Base-by-base conservation (phyloP, 2,888 invertebrate genomes). In the Drosophila siamana region DNA sequence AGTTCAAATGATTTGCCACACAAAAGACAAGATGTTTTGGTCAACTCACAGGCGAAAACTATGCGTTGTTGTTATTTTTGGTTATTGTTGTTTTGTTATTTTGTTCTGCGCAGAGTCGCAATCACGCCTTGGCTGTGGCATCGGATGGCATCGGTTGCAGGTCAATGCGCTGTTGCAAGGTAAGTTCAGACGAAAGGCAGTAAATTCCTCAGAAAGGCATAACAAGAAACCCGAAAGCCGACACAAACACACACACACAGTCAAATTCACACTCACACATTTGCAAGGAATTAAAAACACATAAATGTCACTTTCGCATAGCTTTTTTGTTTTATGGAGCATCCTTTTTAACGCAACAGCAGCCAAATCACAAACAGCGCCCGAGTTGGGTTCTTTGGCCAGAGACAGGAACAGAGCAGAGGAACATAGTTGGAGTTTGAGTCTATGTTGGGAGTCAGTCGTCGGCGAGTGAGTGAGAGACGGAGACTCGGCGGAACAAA, bases 261-360 rank as follows among this genome's bases (percentile, higher is more conserved):
- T 11, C 9, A 28, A 30, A 57, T 15, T 43, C 15, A 63, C 6
- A 8, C 16, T 16, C 19, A 62, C 40, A 44, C 15, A 56, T 38
- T n/a, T 22, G 38, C 41, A 67, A 76, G 78, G 84, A 82, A 84
- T 84, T 87, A 84, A 84, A 87, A 87, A 78, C 85, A 87, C 82
- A 87, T 84, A 87, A 85, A 85, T 87, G 86, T 87, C 84, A 85
- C 80, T 85, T 85, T 80, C 66, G 75, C 73, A 84, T 70, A 80
- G 73, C 86, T 71, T 84, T 84, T 87, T 87, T 87, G 82, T 85
- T 85, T 85, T 85, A 85, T 85, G 85, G 73, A 79, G 74, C 78
- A 80, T 80, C 79, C 81, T 81, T 75, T 57, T 50, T 46, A 50
- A 51, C 26, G 13, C 36, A 36, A 9, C 36, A 36, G 15, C 44